Base-by-base conservation (phyloP, 2,888 invertebrate species). In the Macropis europaea region DNA sequence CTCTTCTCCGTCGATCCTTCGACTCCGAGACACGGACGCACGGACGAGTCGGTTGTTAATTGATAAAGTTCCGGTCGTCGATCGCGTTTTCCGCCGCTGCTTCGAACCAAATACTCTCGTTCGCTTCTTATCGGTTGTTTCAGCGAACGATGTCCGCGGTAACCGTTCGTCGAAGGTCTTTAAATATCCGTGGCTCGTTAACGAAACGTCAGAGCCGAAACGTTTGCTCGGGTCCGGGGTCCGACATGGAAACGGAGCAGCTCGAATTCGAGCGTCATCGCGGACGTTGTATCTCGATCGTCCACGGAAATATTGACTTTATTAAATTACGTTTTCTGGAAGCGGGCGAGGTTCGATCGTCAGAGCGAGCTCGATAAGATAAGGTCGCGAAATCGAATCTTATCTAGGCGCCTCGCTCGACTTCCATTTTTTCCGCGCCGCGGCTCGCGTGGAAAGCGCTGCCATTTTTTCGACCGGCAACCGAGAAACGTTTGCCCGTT, bases 371-470 rank as follows among this genome's bases (percentile, higher is more conserved):
- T 19, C 68, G 63, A 73, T 67, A 57, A 79, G 77, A 77, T 77
- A 79, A 79, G 50, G 17, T 42, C 22, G 48, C 50, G 32, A 62
- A 71, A 80, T 78, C 63, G 79, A 66, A 73, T 76, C 76, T 79
- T 80, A 81, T 80, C 80, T 69, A 76, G 64, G 71, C 80, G 71
- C 69, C 74, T 47, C 52, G 52, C 38, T 61, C 47, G 15, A 57
- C 53, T 47, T 32, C 17, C 28, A 38, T 48, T 36, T 67, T 38
- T 50, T 69, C 57, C 43, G 56, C 59, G 54, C n/a, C n/a, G n/a
- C n/a, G n/a, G n/a, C n/a, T n/a, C n/a, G n/a, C 54, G 28, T 24
- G 17, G 43, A 63, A 56, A 57, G 53, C 50, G 48, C 40, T 56
- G 68, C 9, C 38, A 28, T 30, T 50, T 9, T 28, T 50, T 34